Base-by-base conservation (phyloP, 1,140 invertebrate species). In the Philaenus spumarius region DNA sequence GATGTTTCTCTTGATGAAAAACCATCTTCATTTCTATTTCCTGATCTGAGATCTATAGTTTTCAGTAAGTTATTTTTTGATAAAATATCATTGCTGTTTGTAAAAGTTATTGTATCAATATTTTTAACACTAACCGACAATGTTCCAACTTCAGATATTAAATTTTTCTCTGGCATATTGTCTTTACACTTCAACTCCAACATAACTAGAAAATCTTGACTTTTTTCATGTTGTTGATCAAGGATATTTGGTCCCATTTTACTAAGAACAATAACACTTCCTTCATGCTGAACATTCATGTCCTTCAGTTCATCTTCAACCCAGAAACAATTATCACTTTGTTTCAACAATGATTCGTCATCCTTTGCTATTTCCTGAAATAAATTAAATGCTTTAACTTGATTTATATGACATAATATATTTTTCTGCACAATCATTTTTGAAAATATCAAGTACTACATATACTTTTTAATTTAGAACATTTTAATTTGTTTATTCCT, bases 111-210 rank as follows among this genome's bases (percentile, higher is more conserved):
- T 52, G 4, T 34, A 9, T 52, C 37, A 17, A 39, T 52, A 19
- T 35, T 19, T 35, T 52, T 52, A 35, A 35, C 20, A 20, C 34
- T 52, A 24, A 46, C 26, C 30, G 40, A 46, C 35, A 9, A 56
- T 35, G 34, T 24, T 35, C 11, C 22, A 22, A 40, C 17, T 20
- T 24, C 34, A n/a, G 22, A 40, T 20, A 42, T 50, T 23, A 50
- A 1, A 15, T 19, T 26, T 26, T 9, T 14, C 24, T 22, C 39
- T 26, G 54, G 54, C 35, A 46, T 2, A 14, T 55, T 39, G 30
- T 66, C 65, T 59, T 62, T 66, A 47, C 63, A 65, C 52, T 65
- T 65, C n/a, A 67, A 40, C 30, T 67, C 65, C 22, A 67, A 63
- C 60, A 65, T 61, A 19, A 67, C 54, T 9, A 67, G 43, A 23